These are phyloP conservation scores for Xylocampa areola DNA, from an alignment of 2,888 invertebrate species.

Conservation along the genomic window DNA sequence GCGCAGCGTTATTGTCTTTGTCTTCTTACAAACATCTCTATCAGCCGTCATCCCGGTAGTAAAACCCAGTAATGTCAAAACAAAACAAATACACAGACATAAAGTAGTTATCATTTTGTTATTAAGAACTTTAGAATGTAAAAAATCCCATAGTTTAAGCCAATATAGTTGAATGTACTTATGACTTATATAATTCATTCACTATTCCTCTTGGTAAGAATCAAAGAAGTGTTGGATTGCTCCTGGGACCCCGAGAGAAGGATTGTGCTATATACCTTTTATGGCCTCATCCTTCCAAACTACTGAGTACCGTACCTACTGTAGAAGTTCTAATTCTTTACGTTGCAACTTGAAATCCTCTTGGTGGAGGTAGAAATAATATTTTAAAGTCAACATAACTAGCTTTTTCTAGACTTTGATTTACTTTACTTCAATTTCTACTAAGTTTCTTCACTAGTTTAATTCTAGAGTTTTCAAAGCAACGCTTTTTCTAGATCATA, in stretches of 20 bases:
- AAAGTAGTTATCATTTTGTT: too few relatives aligned
- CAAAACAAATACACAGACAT: too few relatives aligned
- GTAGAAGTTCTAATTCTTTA: conserved; percentile 17
- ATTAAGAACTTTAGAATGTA: too few relatives aligned
- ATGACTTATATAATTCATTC: conserved; percentile 2
- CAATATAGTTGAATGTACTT: not conserved
- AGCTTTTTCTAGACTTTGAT: not conserved
- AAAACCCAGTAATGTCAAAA: too few relatives aligned
- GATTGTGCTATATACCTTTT: conserved; percentile 38
- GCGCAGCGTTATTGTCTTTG: too few relatives aligned
- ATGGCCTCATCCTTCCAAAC: conserved; percentile 25
- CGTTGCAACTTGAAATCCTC: conserved; percentile 13
- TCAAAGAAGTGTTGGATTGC: conserved; percentile 27
- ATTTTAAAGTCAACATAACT: not conserved
- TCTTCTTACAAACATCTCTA: too few relatives aligned
- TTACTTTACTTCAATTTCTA: not conserved
- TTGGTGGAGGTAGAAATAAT: conserved; percentile 7
- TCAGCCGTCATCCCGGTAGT: too few relatives aligned
- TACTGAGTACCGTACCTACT: too few relatives aligned
- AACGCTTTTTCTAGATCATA: too few relatives aligned
- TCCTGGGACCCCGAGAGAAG: conserved; percentile 18
- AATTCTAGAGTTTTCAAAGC: too few relatives aligned
- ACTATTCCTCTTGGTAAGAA: conserved; percentile 13
- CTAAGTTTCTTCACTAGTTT: not conserved
- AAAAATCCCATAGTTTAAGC: too few relatives aligned